phyloP scores from a whole-genome alignment of 2,797 vertebrate genomes.

The Coregonus sp. region DNA sequence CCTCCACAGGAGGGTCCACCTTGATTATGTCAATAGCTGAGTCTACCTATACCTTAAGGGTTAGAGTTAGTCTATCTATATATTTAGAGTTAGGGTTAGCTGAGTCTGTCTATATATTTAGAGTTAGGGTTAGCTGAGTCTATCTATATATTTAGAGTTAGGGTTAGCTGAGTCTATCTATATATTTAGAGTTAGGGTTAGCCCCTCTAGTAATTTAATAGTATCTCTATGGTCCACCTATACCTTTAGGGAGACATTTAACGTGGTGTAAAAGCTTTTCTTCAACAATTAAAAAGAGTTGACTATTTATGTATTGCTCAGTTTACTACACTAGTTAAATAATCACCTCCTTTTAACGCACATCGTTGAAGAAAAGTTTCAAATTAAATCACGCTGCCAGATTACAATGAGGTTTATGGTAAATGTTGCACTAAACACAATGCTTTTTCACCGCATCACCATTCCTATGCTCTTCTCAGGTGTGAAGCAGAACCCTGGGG shows the following conservation, averaged over 20 bases:
- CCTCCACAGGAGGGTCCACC: too few relatives aligned
- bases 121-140: too few relatives aligned
- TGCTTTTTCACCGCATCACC: neutral
- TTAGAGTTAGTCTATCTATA: too few relatives aligned
- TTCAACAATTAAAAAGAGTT: neutral
- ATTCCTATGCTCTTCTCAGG: neutral
- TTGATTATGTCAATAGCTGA: too few relatives aligned
- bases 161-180: too few relatives aligned
- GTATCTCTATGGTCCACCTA: too few relatives aligned
- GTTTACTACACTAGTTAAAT: neutral
- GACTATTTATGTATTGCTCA: neutral
- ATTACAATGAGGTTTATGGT: neutral
- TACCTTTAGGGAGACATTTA: neutral
- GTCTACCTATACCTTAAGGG: too few relatives aligned
- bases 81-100: too few relatives aligned
- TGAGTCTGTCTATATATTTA: too few relatives aligned
- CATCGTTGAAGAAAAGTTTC: neutral
- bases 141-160: too few relatives aligned
- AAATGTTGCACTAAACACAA: neutral
- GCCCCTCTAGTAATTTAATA: too few relatives aligned
- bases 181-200: too few relatives aligned
- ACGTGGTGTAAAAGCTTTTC: neutral
- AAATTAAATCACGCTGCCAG: neutral
- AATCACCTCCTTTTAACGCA: neutral
- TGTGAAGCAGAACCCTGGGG: neutral